These are phyloP conservation scores for Drosophila histrio DNA, from an alignment of 2,888 invertebrate species.

Conservation along the genomic window DNA sequence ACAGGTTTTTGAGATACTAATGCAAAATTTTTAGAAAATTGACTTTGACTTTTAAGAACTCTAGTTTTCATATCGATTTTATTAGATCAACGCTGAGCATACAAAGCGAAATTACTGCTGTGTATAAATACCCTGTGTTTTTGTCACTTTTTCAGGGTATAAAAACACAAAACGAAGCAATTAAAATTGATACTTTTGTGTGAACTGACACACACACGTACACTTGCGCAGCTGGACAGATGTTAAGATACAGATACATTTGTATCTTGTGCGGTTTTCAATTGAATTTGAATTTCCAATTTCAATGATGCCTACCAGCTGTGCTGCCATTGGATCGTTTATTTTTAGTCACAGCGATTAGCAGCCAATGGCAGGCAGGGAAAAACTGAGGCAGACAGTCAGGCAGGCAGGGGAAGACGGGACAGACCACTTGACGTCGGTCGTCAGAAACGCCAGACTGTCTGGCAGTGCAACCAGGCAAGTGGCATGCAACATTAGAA, in stretches of 20 bases:
- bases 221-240: slow-evolving; percentile 13
- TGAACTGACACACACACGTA: not conserved
- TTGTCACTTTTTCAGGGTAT: slow-evolving; percentile 19
- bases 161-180: slow-evolving; percentile 38
- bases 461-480: slow-evolving; percentile 39
- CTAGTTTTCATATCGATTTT: too few relatives aligned
- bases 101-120: too few relatives aligned
- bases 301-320: slow-evolving; percentile 64
- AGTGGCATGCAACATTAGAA: slow-evolving; percentile 22
- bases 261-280: slow-evolving; percentile 61
- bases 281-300: slow-evolving; percentile 44
- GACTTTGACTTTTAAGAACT: too few relatives aligned
- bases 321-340: slow-evolving; percentile 66
- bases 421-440: slow-evolving; percentile 53
- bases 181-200: slow-evolving; percentile 53
- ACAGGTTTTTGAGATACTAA: too few relatives aligned
- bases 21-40: too few relatives aligned
- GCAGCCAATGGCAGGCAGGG: slow-evolving; percentile 71
- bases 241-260: slow-evolving; percentile 46
- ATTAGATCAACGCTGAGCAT: too few relatives aligned
- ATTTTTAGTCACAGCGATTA: slow-evolving; percentile 67
- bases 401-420: not conserved
- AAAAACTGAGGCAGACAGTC: not conserved
- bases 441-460: slow-evolving; percentile 41
- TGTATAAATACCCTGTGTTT: too few relatives aligned